Evolutionary conservation across 2,888 invertebrate genomes (phyloP).

Genomic region (Eristalis arbustorum): DNA sequence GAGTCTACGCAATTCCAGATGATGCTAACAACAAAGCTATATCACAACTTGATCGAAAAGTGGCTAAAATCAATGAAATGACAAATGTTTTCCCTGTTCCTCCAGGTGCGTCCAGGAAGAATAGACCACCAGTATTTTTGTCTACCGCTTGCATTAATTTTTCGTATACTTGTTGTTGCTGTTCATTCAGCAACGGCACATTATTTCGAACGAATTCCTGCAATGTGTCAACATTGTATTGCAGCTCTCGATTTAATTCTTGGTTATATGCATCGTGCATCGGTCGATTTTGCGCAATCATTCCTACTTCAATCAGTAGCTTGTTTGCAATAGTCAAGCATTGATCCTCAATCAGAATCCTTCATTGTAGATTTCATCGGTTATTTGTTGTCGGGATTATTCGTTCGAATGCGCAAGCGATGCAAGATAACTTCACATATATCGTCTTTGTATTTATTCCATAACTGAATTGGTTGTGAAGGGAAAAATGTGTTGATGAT

Average conservation of each 20-base stretch:
- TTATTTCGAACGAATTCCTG: constrained; percentile 44
- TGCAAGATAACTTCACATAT: constrained; percentile 68
- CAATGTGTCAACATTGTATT: constrained; percentile 71
- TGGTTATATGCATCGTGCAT: constrained; percentile 69
- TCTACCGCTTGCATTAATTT: constrained; percentile 12
- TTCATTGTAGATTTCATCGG: constrained; percentile 50
- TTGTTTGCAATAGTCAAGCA: constrained; percentile 40
- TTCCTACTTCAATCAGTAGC: constrained; percentile 64
- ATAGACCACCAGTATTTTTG: neutral
- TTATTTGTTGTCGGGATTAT: neutral
- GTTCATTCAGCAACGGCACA: constrained; percentile 32
- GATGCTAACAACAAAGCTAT: neutral
- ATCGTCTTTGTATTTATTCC: constrained; percentile 42
- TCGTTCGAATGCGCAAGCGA: constrained; percentile 47
- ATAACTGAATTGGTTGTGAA: constrained; percentile 38
- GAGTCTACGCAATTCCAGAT: no score
- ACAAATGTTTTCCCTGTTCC: neutral
- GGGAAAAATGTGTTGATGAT: constrained; percentile 24
- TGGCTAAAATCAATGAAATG: constrained; percentile 4
- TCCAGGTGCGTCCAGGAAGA: constrained; percentile 1
- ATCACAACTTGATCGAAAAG: neutral
- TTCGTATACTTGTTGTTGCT: constrained; percentile 23
- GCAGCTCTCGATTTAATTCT: constrained; percentile 72
- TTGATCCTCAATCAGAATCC: constrained; percentile 38
- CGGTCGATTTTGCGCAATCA: constrained; percentile 72